Base-by-base conservation (phyloP, 1,140 invertebrate genomes). In the Hyles euphorbiae region DNA sequence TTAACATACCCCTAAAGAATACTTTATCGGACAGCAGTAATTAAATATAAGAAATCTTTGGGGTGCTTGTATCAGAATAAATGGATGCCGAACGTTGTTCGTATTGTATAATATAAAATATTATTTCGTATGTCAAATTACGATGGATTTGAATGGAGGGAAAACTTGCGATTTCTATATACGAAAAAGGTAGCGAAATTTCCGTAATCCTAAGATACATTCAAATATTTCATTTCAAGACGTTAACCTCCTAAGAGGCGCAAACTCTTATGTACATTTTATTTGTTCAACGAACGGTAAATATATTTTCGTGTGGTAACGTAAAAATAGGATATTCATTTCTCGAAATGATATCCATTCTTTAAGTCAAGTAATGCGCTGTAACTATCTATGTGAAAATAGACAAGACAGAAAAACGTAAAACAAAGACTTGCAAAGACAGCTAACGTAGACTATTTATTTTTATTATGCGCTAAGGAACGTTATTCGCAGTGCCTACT, bases 1-100 rank as follows among this genome's bases (percentile, higher is more conserved):
- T 76, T 76, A 76, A 76, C 67, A 73, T 71, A 64, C 65, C 57
- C 58, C 60, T 62, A 43, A 63, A 57, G 61, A 61, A 70, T 69
- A 67, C 65, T 68, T 66, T 72, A 67, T 65, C 47, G 57, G 58
- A 56, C 43, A 64, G 58, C 57, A 60, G 60, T 73, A 70, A 70
- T 70, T 73, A 73, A 73, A 66, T 68, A 67, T 65, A 50, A 60
- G 58, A 55, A 54, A 44, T 60, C 58, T 43, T 55, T 58, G 36
- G 47, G 34, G 40, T 32, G 9, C 52, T 58, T 53, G 36, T 58
- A n/a, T 52, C 32, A 44, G 22, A 34, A 45, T 46, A 32, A 46
- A 55, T 22, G 46, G 44, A 33, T 22, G 44, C 8, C 12, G 22
- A 55, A 47, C 12, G 6, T n/a, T 32, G 22, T 55, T 10, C 46